Conservation (phyloP, 2,797 vertebrate species). For the Eulemur albifrons region DNA sequence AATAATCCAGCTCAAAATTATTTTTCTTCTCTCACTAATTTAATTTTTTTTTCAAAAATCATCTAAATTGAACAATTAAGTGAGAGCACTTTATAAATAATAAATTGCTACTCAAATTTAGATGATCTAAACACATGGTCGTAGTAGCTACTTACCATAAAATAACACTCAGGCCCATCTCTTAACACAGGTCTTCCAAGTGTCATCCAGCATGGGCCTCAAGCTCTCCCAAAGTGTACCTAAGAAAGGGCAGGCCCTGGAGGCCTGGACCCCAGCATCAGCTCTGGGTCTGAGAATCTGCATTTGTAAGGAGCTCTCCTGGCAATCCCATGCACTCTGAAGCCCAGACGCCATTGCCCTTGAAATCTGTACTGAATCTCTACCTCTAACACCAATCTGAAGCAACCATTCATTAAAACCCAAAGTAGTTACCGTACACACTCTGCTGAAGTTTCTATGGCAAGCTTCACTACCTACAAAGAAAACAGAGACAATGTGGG, state of each 20-base stretch:
- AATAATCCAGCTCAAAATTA: not conserved
- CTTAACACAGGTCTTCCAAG: not conserved
- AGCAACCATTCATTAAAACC: too few relatives aligned
- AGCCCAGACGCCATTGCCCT: not conserved
- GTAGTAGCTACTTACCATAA: not conserved
- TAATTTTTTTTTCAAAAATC: not conserved
- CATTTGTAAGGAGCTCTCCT: too few relatives aligned
- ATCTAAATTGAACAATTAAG: constrained; percentile 11
- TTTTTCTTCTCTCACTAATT: not conserved
- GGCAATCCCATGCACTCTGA: not conserved
- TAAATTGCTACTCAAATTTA: not conserved
- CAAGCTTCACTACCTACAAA: not conserved
- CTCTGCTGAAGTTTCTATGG: not conserved
- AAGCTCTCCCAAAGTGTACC: not conserved
- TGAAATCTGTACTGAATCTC: not conserved
- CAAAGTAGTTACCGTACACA: not conserved
- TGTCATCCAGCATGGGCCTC: not conserved
- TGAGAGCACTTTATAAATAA: constrained; percentile 19
- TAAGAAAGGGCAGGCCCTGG: too few relatives aligned
- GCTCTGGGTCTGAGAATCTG: not conserved
- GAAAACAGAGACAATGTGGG: not conserved
- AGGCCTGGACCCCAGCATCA: not conserved
- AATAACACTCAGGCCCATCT: not conserved
- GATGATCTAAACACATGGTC: not conserved
- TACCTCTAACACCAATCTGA: not conserved